These are phyloP conservation scores for Ischnus inquisitorius DNA, from an alignment of 2,888 invertebrate genomes.

Conservation along the genomic window DNA sequence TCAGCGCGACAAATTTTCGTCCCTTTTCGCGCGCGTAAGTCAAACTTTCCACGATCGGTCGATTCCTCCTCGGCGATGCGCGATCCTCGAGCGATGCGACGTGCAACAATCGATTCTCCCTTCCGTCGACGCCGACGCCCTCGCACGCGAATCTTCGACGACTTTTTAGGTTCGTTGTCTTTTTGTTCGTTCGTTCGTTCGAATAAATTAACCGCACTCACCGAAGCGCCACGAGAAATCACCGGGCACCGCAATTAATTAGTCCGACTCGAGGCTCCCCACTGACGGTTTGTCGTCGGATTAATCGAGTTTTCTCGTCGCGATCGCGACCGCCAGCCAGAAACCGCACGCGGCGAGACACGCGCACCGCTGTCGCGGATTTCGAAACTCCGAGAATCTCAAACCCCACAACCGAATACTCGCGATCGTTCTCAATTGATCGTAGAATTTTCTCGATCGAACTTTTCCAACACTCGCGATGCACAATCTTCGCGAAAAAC, in stretches of 20 bases:
- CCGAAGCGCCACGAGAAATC: slow-evolving; percentile 46
- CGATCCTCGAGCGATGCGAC: slow-evolving; percentile 57
- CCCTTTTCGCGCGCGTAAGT: not conserved
- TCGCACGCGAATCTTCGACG: slow-evolving; percentile 39
- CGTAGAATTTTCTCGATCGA: slow-evolving; percentile 2
- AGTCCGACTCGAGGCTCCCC: slow-evolving; percentile 27
- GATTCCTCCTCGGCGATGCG: slow-evolving; percentile 41
- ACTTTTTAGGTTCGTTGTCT: slow-evolving; percentile 26
- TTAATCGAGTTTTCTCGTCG: slow-evolving; percentile 54
- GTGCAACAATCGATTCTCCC: slow-evolving; percentile 20
- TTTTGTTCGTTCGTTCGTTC: slow-evolving; percentile 57
- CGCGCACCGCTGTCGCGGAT: not conserved
- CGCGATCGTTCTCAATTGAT: slow-evolving; percentile 2
- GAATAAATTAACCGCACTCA: slow-evolving; percentile 71
- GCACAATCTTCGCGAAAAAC: too few species aligned
- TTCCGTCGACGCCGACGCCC: slow-evolving; percentile 6
- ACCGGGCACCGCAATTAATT: slow-evolving; percentile 53
- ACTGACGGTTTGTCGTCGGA: slow-evolving; percentile 19
- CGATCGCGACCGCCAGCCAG: slow-evolving; percentile 6
- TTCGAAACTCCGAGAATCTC: not conserved
- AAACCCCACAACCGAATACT: not conserved
- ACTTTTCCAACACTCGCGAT: not conserved
- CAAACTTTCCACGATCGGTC: slow-evolving; percentile 43
- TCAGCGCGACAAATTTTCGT: slow-evolving; percentile 6
- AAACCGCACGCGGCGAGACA: not conserved